These are phyloP conservation scores for Pollenia angustigena DNA, from an alignment of 2,888 invertebrate species.

Conservation along the genomic window DNA sequence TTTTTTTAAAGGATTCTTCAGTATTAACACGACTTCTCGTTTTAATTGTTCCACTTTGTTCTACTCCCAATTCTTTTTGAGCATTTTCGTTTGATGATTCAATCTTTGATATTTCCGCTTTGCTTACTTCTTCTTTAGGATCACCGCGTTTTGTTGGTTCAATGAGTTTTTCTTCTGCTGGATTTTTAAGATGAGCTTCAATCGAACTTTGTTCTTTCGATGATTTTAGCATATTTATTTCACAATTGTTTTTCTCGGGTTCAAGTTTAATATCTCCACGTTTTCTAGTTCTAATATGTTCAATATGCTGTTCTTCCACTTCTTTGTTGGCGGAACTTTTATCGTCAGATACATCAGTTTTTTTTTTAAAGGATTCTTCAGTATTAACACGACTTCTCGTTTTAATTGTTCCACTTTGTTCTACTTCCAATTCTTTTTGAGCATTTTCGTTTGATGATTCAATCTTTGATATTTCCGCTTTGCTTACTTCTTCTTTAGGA, in stretches of 20 bases:
- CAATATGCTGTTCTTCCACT: background rate
- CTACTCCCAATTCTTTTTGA: background rate
- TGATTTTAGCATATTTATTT: background rate
- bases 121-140: background rate
- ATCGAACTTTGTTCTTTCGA: background rate
- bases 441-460: background rate
- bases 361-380: background rate
- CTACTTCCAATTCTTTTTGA: conserved; percentile 3
- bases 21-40: background rate
- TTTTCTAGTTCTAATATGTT: conserved; percentile 12
- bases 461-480: background rate
- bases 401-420: background rate
- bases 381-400: background rate
- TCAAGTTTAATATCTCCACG: background rate
- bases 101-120: background rate
- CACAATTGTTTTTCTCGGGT: background rate
- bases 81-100: background rate
- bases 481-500: conserved; percentile 2
- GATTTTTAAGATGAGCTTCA: background rate
- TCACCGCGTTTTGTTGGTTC: background rate
- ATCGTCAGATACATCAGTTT: background rate
- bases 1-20: background rate
- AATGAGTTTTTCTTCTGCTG: background rate
- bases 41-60: background rate
- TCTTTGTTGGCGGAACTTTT: background rate